Conservation (phyloP, 2,888 invertebrate species). For the Polyommatus icarus region DNA sequence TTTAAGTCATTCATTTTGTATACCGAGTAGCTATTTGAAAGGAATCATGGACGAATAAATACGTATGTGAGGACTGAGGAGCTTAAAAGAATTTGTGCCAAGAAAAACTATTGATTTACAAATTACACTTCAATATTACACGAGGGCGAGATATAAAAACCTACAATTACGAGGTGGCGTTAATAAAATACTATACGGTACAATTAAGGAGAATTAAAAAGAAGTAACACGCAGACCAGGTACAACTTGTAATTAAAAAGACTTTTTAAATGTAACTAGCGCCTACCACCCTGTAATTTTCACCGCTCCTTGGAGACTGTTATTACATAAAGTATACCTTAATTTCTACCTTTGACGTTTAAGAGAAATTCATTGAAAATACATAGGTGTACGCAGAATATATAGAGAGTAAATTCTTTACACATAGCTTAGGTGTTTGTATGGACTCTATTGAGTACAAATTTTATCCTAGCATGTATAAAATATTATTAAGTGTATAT, state of each 20-base stretch:
- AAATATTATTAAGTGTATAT: background rate
- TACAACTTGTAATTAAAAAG: background rate
- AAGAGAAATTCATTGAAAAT: background rate
- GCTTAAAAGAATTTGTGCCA: background rate
- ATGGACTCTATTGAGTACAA: background rate
- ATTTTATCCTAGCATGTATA: background rate
- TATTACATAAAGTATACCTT: background rate
- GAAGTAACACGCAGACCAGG: background rate
- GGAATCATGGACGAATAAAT: background rate
- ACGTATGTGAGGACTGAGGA: background rate
- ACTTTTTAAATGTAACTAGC: background rate
- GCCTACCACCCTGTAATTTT: background rate
- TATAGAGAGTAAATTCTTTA: too few relatives aligned
- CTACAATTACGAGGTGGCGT: background rate
- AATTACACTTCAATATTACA: background rate
- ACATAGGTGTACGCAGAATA: too few relatives aligned
- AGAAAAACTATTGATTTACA: background rate
- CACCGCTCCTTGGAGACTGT: slow-evolving; percentile 5
- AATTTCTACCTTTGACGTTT: background rate
- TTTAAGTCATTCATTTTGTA: background rate
- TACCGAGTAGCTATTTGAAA: background rate
- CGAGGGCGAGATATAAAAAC: background rate
- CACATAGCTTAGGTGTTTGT: too few relatives aligned
- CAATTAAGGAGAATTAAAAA: slow-evolving; percentile 2
- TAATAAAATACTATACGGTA: background rate